Percentiles rank a stretch among this genome's conserved stretches.
Conservation (phyloP, 2,113 vertebrate species). For the Scalopus aquaticus region DNA sequence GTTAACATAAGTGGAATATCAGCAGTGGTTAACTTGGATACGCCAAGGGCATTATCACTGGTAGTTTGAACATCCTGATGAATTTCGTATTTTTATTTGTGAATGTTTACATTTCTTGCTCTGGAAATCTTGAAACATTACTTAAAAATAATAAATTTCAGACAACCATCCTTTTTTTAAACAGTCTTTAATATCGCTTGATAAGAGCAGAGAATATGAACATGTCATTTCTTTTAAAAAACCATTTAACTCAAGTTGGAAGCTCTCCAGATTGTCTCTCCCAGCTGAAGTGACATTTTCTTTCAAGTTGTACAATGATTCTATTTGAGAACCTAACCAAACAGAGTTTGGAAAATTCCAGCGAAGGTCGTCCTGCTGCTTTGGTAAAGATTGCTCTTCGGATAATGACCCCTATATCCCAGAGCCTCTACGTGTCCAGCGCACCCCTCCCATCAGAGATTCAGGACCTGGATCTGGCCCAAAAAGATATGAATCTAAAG, state of each 20-base stretch:
- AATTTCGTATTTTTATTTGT: conserved; percentile 82
- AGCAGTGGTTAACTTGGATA: conserved; percentile 84
- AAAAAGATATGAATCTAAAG: background rate
- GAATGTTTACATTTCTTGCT: conserved; percentile 81
- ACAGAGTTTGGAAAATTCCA: conserved; percentile 92
- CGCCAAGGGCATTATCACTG: conserved; percentile 84
- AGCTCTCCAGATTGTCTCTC: conserved; percentile 89
- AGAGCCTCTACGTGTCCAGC: no score
- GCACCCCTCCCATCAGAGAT: no score
- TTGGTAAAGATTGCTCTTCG: conserved; percentile 89
- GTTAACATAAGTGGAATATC: conserved; percentile 84
- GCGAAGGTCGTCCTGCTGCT: conserved; percentile 90
- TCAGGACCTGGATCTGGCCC: no score
- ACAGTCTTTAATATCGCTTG: conserved; percentile 89
- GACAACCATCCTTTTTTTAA: conserved; percentile 88
- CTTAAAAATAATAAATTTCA: conserved; percentile 93
- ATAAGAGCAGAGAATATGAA: conserved; percentile 86
- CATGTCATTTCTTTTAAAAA: conserved; percentile 95
- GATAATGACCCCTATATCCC: conserved; percentile 85
- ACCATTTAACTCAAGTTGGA: conserved; percentile 91
- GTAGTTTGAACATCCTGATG: conserved; percentile 88
- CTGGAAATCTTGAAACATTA: conserved; percentile 92
- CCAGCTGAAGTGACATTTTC: conserved; percentile 89
- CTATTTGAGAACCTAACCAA: conserved; percentile 91
- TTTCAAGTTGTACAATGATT: conserved; percentile 88